phyloP scores from a whole-genome alignment of 2,797 vertebrate genomes.

The Rhabdomys pumilio region DNA sequence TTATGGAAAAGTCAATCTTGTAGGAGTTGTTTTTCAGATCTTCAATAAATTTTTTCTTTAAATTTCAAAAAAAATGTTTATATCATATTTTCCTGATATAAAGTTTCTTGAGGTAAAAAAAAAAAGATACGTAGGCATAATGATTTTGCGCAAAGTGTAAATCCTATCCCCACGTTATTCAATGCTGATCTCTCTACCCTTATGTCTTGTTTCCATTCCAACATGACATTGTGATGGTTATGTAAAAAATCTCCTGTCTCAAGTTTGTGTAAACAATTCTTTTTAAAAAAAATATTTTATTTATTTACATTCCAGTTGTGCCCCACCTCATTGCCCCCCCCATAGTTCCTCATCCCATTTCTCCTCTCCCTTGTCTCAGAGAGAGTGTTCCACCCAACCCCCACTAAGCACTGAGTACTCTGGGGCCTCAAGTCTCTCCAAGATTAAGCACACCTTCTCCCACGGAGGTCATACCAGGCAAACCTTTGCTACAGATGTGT shows the following conservation, averaged over 20 bases:
- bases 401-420: not conserved
- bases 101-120: not conserved
- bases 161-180: not conserved
- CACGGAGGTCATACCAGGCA: too few species aligned
- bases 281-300: not conserved
- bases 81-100: not conserved
- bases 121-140: not conserved
- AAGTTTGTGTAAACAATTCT: not conserved
- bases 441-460: too few species aligned
- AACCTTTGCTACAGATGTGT: too few species aligned
- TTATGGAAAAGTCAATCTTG: too few species aligned
- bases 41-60: too few species aligned
- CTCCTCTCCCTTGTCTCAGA: not conserved
- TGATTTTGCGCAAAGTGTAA: not conserved
- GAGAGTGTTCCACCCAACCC: too few species aligned
- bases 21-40: too few species aligned
- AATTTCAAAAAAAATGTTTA: not conserved
- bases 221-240: not conserved
- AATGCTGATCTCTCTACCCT: not conserved
- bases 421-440: too few species aligned
- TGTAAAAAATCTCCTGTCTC: not conserved
- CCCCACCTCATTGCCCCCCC: not conserved
- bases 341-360: not conserved
- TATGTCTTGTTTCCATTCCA: not conserved
- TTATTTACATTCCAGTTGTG: not conserved